Base-by-base conservation (phyloP, 2,113 vertebrate genomes). In the Macheiramphus alcinus region DNA sequence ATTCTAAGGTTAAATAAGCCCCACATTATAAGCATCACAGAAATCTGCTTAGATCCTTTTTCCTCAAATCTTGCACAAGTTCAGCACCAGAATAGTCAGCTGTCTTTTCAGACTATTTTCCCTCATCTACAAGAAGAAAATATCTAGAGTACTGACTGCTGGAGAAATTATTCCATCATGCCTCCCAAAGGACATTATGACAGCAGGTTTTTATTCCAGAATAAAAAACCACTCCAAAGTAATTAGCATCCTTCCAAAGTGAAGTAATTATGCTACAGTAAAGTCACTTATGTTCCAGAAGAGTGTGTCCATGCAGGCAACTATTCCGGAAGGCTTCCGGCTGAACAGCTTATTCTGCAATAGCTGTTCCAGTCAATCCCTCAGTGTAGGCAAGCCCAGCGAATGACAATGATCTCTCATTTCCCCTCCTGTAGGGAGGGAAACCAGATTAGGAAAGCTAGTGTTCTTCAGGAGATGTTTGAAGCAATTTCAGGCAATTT, bases 171-270 rank as follows among this genome's bases (percentile, higher is more conserved):
- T 73, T 63, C 89, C 85, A 42, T 71, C 66, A 16, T 9, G 5
- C 52, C 81, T 91, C 92, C 88, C 90, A 38, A 72, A 75, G 85
- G 84, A 61, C 78, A 29, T 34, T 11, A 38, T 43, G 71, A 88
- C 91, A 95, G 92, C 85, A 87, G 81, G 56, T 7, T 78, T 80
- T 84, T 15, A 73, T 56, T 91, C 84, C 71, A 5, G 81, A 53
- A 85, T 87, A 61, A 91, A 95, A 92, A 40, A 34, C 43, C 88
- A 84, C 94, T 86, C 94, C 75, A 92, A 76, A 86, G 63, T 40
- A 80, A 93, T 96, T 93, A 96, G 79, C 90, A 86, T 92, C 62
- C 90, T 70, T 92, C 55, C 88, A 80, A 86, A 94, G 58, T 50
- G 71, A 86, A 71, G 58, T 42, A 86, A 95, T 86, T 70, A 90